Conservation (phyloP, 2,797 vertebrate species). For the Cercopithecus neglectus region DNA sequence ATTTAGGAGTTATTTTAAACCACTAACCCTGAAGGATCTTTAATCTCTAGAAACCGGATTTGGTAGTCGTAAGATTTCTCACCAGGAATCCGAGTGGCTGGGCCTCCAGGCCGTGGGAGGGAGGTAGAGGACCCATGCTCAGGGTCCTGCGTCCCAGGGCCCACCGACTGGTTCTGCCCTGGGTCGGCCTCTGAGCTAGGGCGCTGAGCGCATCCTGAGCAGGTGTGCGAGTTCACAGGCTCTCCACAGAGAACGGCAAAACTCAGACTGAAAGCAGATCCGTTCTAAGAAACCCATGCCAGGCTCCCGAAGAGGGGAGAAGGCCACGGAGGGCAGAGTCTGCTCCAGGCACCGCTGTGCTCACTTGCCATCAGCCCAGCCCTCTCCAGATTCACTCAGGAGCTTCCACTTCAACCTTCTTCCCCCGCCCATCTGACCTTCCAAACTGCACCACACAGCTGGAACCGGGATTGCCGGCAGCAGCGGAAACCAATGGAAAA, state of each 20-base stretch:
- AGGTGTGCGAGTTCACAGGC: not conserved
- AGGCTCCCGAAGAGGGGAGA: not conserved
- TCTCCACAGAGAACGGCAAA: too few relatives aligned
- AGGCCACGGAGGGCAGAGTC: not conserved
- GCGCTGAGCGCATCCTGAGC: too few relatives aligned
- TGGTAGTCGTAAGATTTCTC: not conserved
- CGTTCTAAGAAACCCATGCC: not conserved
- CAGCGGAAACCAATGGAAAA: not conserved
- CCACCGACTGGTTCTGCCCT: not conserved
- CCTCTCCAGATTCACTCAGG: not conserved
- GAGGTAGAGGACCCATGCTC: accelerated
- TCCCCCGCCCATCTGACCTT: not conserved
- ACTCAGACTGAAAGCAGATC: not conserved
- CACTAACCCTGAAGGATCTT: conserved; percentile 52
- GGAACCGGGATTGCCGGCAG: too few relatives aligned
- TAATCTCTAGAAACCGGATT: conserved; percentile 64
- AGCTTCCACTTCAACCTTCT: not conserved
- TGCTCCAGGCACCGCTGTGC: not conserved
- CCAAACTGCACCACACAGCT: not conserved
- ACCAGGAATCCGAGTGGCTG: not conserved
- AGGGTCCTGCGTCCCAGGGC: not conserved
- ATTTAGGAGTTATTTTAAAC: conserved; percentile 72
- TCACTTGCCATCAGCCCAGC: not conserved
- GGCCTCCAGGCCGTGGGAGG: not conserved
- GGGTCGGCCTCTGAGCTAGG: not conserved